Evolutionary conservation across 53 echinoderm and acorn worm genomes (phyloP).

Genomic region (Apostichopus leukothele): DNA sequence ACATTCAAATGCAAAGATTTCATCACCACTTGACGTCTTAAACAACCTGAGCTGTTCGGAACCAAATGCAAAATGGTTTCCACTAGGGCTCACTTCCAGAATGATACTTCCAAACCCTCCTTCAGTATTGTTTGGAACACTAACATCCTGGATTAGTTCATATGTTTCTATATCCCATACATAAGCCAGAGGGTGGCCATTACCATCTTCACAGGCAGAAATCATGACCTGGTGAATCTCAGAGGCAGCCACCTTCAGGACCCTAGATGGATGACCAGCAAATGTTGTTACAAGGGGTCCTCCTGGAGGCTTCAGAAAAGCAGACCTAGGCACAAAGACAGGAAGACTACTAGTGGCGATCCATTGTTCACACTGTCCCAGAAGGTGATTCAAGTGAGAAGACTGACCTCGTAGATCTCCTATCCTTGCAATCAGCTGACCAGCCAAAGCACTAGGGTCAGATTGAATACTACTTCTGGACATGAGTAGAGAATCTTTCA

Average conservation of each 20-base stretch:
- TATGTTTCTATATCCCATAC: constrained; percentile 70
- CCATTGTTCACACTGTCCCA: constrained; percentile 68
- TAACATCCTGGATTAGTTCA: constrained; percentile 77
- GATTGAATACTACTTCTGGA: constrained; percentile 81
- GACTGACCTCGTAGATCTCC: constrained; percentile 56
- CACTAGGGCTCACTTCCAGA: constrained; percentile 16
- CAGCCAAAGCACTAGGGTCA: constrained; percentile 75
- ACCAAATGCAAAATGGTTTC: constrained; percentile 66
- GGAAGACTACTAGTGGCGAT: constrained; percentile 49
- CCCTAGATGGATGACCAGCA: constrained; percentile 76
- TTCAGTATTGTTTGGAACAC: constrained; percentile 45
- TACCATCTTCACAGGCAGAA: constrained; percentile 68
- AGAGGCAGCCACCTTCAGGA: constrained; percentile 64
- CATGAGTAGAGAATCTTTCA: constrained; percentile 69
- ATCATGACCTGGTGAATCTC: constrained; percentile 53
- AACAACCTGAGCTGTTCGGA: constrained; percentile 61
- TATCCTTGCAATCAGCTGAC: constrained; percentile 78
- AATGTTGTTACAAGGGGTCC: constrained; percentile 79
- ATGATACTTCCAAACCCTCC: constrained; percentile 48
- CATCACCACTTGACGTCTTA: constrained; percentile 73
- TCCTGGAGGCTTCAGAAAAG: constrained; percentile 82
- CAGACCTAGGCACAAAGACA: constrained; percentile 66
- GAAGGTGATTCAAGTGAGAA: constrained; percentile 46
- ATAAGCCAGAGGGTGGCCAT: constrained; percentile 71
- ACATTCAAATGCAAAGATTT: constrained; percentile 55